phyloP scores from a whole-genome alignment of 1,140 invertebrate genomes.

The Euglossa dilemma region DNA sequence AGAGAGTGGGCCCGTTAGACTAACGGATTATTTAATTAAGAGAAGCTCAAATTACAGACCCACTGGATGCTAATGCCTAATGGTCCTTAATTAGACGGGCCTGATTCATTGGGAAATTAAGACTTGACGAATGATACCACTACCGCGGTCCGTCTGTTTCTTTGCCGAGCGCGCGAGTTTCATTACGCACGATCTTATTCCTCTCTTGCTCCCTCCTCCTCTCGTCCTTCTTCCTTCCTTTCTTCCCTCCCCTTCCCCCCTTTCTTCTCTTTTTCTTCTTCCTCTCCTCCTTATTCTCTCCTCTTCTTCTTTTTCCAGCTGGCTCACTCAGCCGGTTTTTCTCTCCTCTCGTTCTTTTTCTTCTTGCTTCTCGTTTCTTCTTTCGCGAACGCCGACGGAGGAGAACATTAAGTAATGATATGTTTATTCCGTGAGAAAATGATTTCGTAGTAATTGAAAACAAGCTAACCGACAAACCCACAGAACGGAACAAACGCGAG shows the following conservation, averaged over 20 bases:
- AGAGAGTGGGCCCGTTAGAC: constrained; percentile 70
- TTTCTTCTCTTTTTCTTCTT: neutral
- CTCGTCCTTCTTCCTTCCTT: too few relatives aligned
- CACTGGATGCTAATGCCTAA: constrained; percentile 80
- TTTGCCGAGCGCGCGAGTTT: constrained; percentile 55
- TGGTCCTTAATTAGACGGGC: constrained; percentile 80
- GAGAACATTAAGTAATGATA: constrained; percentile 23
- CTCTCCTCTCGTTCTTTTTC: neutral
- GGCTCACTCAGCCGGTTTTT: neutral
- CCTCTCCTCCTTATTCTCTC: neutral
- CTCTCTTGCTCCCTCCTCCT: neutral
- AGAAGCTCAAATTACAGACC: constrained; percentile 83
- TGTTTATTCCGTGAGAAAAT: constrained; percentile 38
- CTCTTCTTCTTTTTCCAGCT: neutral
- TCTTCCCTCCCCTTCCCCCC: neutral
- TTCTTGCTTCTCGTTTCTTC: neutral
- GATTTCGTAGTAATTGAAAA: constrained; percentile 14
- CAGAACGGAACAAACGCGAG: neutral
- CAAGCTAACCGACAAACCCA: neutral
- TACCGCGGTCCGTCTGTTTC: constrained; percentile 52
- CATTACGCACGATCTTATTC: constrained; percentile 44
- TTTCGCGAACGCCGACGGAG: neutral
- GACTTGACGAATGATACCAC: constrained; percentile 67
- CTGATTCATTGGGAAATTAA: constrained; percentile 75
- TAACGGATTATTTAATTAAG: constrained; percentile 84